These are phyloP conservation scores for Odontothrips loti DNA, from an alignment of 2,888 invertebrate genomes.

Conservation along the genomic window DNA sequence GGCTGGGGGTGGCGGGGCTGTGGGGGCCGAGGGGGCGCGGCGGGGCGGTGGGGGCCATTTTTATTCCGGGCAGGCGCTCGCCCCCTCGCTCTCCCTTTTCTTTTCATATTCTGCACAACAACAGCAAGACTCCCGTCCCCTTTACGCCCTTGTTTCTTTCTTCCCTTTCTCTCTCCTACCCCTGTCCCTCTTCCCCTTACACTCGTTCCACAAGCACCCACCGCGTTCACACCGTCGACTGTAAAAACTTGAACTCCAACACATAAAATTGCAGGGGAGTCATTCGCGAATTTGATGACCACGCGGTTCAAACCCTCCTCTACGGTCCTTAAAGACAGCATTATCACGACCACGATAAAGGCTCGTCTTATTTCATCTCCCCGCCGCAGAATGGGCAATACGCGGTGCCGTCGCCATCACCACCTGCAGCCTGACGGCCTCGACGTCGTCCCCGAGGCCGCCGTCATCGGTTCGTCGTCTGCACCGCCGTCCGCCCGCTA, in stretches of 20 bases:
- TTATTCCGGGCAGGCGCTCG: not conserved
- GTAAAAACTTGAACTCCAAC: not conserved
- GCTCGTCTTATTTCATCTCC: no score
- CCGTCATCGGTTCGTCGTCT: not conserved
- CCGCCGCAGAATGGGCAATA: no score
- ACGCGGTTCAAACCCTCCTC: not conserved
- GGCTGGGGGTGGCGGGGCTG: not conserved
- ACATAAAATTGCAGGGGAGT: not conserved
- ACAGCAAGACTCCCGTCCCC: not conserved
- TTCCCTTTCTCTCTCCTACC: not conserved
- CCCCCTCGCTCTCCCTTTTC: not conserved
- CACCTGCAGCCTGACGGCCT: not conserved
- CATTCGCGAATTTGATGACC: not conserved
- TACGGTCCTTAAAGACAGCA: not conserved
- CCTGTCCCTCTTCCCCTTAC: not conserved
- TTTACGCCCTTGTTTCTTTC: not conserved
- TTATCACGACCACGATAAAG: no score
- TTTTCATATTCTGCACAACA: conserved; percentile 11
- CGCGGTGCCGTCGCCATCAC: no score
- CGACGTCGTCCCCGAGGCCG: not conserved
- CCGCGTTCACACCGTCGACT: not conserved
- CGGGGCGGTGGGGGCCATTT: not conserved
- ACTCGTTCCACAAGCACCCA: no score
- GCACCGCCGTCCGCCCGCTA: not conserved
- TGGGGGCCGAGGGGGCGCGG: not conserved